Conservation (phyloP, 2,797 vertebrate genomes). For the Arnoldichthys spilopterus region DNA sequence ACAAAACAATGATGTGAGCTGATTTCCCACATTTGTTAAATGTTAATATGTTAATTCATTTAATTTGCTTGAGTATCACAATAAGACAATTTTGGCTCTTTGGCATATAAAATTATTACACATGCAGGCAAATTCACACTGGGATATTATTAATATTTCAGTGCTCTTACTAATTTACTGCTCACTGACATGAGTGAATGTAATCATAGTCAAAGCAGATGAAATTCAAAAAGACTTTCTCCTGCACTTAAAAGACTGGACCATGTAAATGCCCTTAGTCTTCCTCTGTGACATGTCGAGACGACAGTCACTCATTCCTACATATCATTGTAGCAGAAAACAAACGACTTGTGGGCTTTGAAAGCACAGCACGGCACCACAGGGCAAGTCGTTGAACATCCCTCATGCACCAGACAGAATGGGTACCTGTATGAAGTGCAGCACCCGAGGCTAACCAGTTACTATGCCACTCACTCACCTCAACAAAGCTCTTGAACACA, state of each 20-base stretch:
- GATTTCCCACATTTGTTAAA: too few species aligned
- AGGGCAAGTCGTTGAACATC: conserved; percentile 79
- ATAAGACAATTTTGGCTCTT: conserved; percentile 14
- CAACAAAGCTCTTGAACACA: conserved; percentile 72
- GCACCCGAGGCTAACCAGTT: conserved; percentile 82
- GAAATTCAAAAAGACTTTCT: conserved; percentile 36
- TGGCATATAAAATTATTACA: conserved; percentile 18
- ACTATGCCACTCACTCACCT: conserved; percentile 79
- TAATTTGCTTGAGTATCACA: neutral
- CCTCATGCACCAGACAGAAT: conserved; percentile 63
- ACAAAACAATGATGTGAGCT: too few species aligned
- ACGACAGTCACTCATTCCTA: conserved; percentile 55
- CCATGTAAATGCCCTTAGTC: conserved; percentile 44
- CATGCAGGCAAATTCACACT: conserved; percentile 18
- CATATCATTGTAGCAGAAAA: conserved; percentile 65
- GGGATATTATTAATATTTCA: conserved; percentile 32
- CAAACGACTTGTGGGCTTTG: conserved; percentile 77
- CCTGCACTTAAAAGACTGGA: conserved; percentile 48
- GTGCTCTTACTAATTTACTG: conserved; percentile 22
- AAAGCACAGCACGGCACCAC: conserved; percentile 75
- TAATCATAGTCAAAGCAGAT: conserved; percentile 44
- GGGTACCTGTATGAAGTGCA: conserved; percentile 72
- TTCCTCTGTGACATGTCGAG: conserved; percentile 50
- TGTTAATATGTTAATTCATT: neutral
- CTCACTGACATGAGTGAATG: conserved; percentile 32